Conservation (phyloP, 2,797 vertebrate species). For the Coilia nasus region DNA sequence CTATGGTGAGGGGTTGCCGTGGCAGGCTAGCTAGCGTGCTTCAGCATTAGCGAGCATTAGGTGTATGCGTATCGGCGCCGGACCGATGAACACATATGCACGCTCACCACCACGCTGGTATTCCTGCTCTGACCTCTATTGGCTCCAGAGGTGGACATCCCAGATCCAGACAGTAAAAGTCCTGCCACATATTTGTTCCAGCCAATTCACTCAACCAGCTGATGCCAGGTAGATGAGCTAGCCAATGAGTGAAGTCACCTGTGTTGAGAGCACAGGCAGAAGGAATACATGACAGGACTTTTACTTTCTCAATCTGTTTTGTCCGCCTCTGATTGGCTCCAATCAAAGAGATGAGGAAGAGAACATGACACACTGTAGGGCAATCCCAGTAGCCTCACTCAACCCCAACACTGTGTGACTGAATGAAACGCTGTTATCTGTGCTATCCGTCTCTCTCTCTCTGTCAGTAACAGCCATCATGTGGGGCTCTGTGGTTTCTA, state of each 20-base stretch:
- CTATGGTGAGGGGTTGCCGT: constrained; percentile 48
- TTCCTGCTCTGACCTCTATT: neutral
- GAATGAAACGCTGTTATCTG: neutral
- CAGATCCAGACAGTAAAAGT: no score
- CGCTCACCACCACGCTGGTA: neutral
- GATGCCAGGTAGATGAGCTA: no score
- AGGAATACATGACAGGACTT: no score
- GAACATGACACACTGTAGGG: neutral
- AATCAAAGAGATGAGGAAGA: neutral
- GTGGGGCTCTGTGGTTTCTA: neutral
- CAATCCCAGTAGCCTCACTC: neutral
- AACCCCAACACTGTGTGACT: neutral
- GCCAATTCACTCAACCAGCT: no score
- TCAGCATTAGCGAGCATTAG: neutral
- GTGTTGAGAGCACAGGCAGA: no score
- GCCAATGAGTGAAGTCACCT: no score
- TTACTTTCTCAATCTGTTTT: no score
- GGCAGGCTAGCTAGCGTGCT: constrained; percentile 36
- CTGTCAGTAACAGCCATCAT: neutral
- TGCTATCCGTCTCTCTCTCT: neutral
- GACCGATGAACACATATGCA: no score
- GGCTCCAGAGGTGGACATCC: no score
- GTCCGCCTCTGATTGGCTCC: no score
- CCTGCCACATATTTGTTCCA: no score
- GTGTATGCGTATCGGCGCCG: neutral